These are phyloP conservation scores for Desoria tigrina DNA, from an alignment of 2,888 invertebrate genomes.

Conservation along the genomic window DNA sequence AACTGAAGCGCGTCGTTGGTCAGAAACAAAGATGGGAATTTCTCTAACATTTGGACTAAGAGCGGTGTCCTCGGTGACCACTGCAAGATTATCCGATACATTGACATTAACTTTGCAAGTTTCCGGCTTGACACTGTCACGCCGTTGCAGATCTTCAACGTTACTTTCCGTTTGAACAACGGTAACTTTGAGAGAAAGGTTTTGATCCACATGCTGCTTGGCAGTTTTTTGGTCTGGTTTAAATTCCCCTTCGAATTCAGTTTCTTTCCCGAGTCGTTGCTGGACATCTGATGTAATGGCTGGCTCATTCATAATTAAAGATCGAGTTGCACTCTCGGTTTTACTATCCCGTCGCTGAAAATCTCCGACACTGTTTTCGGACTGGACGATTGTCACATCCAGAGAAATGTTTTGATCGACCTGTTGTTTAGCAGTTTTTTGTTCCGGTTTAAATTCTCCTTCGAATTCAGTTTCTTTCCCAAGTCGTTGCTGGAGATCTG, in stretches of 20 bases:
- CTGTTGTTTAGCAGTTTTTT: neutral
- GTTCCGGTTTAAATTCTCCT: neutral
- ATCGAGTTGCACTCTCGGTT: neutral
- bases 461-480: neutral
- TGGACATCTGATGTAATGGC: too few relatives aligned
- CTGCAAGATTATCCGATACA: neutral
- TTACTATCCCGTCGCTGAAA: neutral
- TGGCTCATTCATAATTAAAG: too few relatives aligned
- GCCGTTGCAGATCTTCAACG: neutral
- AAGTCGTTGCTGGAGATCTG: neutral
- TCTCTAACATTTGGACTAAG: constrained; percentile 15
- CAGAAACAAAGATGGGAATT: constrained; percentile 13
- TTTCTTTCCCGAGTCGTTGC: constrained; percentile 3
- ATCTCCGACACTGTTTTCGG: neutral
- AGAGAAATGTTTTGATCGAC: constrained; percentile 2
- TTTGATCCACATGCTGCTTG: neutral
- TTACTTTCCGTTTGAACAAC: neutral
- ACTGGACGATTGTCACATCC: neutral
- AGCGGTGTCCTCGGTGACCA: neutral
- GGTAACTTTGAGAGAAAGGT: constrained; percentile 1
- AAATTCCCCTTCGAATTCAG: neutral
- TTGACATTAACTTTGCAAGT: neutral
- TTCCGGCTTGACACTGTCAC: neutral
- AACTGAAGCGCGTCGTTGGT: constrained; percentile 3
- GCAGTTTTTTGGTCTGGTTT: constrained; percentile 1